Evolutionary conservation across 2,113 vertebrate species (phyloP).

Genomic region (Albula goreensis): DNA sequence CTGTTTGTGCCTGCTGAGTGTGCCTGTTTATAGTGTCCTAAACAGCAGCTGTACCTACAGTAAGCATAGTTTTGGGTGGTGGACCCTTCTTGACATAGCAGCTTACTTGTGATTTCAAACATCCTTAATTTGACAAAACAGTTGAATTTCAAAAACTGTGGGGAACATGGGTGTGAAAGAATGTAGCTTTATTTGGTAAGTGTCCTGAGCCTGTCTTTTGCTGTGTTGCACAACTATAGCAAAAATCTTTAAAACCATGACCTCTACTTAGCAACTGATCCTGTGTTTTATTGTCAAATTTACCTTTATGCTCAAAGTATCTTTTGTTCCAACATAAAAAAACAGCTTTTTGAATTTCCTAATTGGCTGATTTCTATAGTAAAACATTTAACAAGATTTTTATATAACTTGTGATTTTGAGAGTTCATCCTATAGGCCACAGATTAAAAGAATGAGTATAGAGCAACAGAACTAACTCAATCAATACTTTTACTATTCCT

Average conservation of each 20-base stretch:
- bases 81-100: background rate
- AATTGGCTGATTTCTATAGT: too few species aligned
- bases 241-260: too few species aligned
- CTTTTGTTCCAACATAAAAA: too few species aligned
- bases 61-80: background rate
- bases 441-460: background rate
- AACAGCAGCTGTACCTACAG: conserved; percentile 6
- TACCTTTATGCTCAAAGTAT: too few species aligned
- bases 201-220: too few species aligned
- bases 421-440: too few species aligned
- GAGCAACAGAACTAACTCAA: background rate
- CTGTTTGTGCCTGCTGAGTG: background rate
- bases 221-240: too few species aligned
- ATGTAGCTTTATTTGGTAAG: background rate
- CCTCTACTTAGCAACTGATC: too few species aligned
- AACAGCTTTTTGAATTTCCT: too few species aligned
- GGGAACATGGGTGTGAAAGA: background rate
- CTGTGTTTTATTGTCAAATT: too few species aligned
- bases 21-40: background rate
- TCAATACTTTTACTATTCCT: background rate
- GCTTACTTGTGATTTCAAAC: background rate
- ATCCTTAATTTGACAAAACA: background rate
- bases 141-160: background rate
- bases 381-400: too few species aligned
- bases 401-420: too few species aligned